These are phyloP conservation scores for Sclerurus mexicanus DNA, from an alignment of 2,113 vertebrate species.

Conservation along the genomic window DNA sequence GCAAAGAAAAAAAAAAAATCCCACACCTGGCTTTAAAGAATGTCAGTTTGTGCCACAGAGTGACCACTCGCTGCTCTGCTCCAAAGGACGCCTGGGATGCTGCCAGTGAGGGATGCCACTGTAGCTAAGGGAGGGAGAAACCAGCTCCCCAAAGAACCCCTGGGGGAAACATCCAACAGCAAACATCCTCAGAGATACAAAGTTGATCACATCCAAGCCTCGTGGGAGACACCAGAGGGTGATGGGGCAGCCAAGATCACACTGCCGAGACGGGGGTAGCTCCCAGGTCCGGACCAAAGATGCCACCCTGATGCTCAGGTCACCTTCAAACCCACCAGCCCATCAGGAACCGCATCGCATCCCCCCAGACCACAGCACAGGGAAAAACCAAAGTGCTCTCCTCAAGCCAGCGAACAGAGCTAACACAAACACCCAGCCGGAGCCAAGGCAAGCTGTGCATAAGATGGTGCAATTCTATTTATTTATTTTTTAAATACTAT, in stretches of 20 bases:
- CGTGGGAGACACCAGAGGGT: fast-evolving
- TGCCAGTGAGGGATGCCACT: background rate
- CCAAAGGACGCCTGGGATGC: background rate
- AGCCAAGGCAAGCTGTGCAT: background rate
- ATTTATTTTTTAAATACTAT: background rate
- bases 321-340: background rate
- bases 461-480: background rate
- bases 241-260: background rate
- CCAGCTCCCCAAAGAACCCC: background rate
- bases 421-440: background rate
- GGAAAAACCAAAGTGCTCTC: background rate
- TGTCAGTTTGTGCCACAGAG: background rate
- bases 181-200: fast-evolving
- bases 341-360: fast-evolving
- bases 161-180: background rate
- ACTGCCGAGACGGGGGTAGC: background rate
- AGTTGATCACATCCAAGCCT: background rate
- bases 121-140: background rate
- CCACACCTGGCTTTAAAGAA: background rate
- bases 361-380: background rate
- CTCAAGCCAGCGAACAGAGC: background rate
- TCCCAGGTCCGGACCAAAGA: background rate
- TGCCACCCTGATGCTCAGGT: background rate
- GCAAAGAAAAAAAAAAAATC: background rate
- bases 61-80: background rate